Evolutionary conservation across 2,888 invertebrate genomes (phyloP).

Genomic region (Heteromyza rotundicornis): DNA sequence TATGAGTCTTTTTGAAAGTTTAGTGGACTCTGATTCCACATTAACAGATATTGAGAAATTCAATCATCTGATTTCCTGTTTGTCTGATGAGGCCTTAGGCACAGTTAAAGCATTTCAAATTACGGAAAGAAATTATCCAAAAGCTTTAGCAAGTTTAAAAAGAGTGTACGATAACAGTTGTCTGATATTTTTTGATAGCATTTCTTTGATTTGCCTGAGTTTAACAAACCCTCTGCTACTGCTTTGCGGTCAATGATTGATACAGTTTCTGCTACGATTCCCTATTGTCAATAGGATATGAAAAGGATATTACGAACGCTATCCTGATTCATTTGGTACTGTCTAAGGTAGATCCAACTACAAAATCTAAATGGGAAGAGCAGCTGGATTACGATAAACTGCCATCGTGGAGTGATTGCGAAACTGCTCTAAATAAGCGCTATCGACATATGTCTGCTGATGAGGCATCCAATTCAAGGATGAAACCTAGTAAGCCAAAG

Average conservation of each 20-base stretch:
- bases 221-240: conserved; percentile 25
- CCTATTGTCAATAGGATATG: conserved; percentile 27
- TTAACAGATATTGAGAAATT: conserved; percentile 26
- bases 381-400: conserved; percentile 20
- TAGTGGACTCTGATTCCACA: not conserved
- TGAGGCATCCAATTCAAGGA: too few relatives aligned
- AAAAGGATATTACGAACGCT: conserved; percentile 29
- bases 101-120: conserved; percentile 28
- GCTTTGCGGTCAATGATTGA: conserved; percentile 31
- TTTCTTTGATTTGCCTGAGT: conserved; percentile 30
- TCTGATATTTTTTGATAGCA: conserved; percentile 30
- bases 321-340: conserved; percentile 31
- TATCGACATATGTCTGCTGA: too few relatives aligned
- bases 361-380: conserved; percentile 21
- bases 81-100: conserved; percentile 29
- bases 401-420: conserved; percentile 25
- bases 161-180: conserved; percentile 28
- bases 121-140: conserved; percentile 26
- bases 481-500: too few relatives aligned
- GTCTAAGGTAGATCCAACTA: conserved; percentile 26
- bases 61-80: conserved; percentile 26
- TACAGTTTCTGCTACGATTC: conserved; percentile 29
- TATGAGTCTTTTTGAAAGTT: not conserved
- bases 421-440: too few relatives aligned
- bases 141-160: conserved; percentile 22